Percentiles rank a stretch among this genome's conserved stretches.
phyloP scores from a whole-genome alignment of 2,797 vertebrate species.

The Enteromius paludinosus region DNA sequence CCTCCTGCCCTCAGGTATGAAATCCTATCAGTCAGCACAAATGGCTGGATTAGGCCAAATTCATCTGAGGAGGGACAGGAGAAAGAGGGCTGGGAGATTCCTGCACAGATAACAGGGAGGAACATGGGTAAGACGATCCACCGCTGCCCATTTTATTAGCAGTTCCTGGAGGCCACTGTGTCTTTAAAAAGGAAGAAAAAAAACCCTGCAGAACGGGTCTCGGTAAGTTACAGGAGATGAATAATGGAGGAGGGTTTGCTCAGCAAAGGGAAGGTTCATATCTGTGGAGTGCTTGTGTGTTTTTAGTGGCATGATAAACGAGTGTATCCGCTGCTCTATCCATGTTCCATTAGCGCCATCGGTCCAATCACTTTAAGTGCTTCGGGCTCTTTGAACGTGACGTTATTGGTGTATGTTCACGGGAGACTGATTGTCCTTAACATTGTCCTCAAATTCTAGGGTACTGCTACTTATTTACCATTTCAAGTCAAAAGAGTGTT shows the following conservation, averaged over 20 bases:
- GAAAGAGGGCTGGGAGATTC: constrained; percentile 50
- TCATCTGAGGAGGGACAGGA: constrained; percentile 61
- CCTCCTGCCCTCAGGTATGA: constrained; percentile 78
- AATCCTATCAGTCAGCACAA: constrained; percentile 79
- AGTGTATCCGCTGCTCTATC: constrained; percentile 63
- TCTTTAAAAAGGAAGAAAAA: background rate
- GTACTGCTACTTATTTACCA: constrained; percentile 1
- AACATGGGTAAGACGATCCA: constrained; percentile 54
- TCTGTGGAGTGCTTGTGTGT: constrained; percentile 59
- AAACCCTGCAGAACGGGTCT: constrained; percentile 33
- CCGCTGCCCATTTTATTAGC: constrained; percentile 37
- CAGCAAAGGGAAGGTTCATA: constrained; percentile 59
- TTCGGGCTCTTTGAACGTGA: constrained; percentile 64
- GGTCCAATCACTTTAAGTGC: constrained; percentile 75
- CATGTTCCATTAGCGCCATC: constrained; percentile 49
- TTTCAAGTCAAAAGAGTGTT: background rate
- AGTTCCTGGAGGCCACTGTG: constrained; percentile 39
- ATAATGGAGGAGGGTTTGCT: constrained; percentile 53
- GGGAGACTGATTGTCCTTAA: constrained; percentile 6
- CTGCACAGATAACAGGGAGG: constrained; percentile 55
- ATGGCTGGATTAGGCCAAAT: constrained; percentile 77
- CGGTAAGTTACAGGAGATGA: constrained; percentile 36
- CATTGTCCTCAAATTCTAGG: constrained; percentile 1
- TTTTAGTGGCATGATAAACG: constrained; percentile 65
- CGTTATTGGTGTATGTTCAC: constrained; percentile 72